Conservation (phyloP, 2,797 vertebrate genomes). For the Tapirus indicus region DNA sequence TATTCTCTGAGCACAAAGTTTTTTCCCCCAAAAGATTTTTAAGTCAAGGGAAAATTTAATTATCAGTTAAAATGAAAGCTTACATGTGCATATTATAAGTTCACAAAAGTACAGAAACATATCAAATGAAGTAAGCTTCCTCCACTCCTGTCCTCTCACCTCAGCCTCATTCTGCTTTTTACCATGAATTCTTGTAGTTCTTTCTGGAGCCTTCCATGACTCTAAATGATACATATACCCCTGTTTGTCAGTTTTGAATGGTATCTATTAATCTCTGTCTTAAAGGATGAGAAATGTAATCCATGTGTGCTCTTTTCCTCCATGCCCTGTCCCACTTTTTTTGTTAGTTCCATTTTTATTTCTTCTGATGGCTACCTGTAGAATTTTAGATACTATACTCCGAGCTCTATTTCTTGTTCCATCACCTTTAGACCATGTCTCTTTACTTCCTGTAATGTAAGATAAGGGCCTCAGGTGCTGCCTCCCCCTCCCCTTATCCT, state of each 20-base stretch:
- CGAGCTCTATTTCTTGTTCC: not conserved
- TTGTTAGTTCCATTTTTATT: not conserved
- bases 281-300: not conserved
- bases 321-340: accelerated
- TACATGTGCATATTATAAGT: not conserved
- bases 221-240: accelerated
- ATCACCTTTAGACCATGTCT: not conserved
- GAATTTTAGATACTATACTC: accelerated
- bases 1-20: not conserved
- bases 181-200: not conserved
- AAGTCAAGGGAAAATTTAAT: not conserved
- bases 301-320: not conserved
- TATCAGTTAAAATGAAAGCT: not conserved
- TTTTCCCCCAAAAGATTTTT: not conserved
- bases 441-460: too few relatives aligned
- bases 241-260: not conserved
- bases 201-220: not conserved
- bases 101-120: not conserved
- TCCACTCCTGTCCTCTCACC: not conserved
- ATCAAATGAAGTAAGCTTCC: not conserved
- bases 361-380: too few relatives aligned
- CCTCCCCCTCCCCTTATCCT: not conserved
- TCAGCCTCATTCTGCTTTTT: not conserved
- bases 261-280: not conserved
- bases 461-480: not conserved